Base-by-base conservation (phyloP, 2,113 vertebrate species). In the Pseudonaja textilis region DNA sequence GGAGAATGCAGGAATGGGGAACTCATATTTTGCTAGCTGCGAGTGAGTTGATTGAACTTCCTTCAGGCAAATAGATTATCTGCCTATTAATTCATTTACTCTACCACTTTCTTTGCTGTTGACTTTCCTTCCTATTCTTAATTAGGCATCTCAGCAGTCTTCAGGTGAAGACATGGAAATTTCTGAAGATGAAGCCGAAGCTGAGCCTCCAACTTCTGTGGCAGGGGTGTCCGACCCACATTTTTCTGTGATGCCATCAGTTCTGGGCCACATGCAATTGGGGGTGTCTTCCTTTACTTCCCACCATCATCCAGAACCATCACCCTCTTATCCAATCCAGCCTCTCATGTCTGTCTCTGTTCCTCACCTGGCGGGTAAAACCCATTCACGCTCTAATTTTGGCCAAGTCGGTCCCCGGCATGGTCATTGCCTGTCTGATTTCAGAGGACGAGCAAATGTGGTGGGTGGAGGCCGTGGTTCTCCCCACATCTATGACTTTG, bases 81-180 rank as follows among this genome's bases (percentile, higher is more conserved):
- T 55, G 34, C 26, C 2, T n/a, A 45, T 45, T 45, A 26, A 4
- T 47, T 93, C 10, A 5, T 29, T 87, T 45, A 45, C 42, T 45
- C 2, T 45, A 45, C 42, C 52, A 87, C 95, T 25, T 69, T 34
- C 45, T 61, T 94, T 34, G 92, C 23, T 59, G 93, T 47, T 42
- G 14, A 26, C 74, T 26, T 7, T 95, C 93, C 85, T 69, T 85
- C 45, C 3, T 1, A 18, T 57, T 47, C 52, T 47, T 20, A 74
- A 88, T 74, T 95, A 98, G 98, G 97, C 98, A 39, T 98, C 98
- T 64, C 98, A 98, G 59, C 98, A 97, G 92, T 99, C 98, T 12
- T 99, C 99, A 0, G 99, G 99, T 4, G 98, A 99, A 95, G 99
- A 99, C 97, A 99, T 99, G 99, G 99, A 99, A 96, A 99, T 99